Evolutionary conservation across 2,888 invertebrate genomes (phyloP).

Genomic region (Melieria omissa): DNA sequence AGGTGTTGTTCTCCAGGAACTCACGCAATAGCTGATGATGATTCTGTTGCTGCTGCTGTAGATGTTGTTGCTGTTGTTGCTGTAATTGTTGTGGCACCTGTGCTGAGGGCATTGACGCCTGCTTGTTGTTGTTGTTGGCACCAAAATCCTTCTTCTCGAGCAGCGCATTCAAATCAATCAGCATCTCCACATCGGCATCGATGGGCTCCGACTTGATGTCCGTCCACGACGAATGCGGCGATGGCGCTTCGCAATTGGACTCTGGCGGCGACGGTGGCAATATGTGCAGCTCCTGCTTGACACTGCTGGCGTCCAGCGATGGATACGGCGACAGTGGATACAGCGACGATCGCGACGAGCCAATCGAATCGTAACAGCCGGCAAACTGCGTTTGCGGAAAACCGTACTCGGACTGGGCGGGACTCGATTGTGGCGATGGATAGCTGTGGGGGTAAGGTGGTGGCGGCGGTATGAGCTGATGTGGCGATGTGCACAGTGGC

Average conservation of each 20-base stretch:
- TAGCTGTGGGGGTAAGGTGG: constrained; percentile 58
- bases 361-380: constrained; percentile 55
- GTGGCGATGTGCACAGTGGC: constrained; percentile 45
- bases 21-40: constrained; percentile 83
- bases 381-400: constrained; percentile 49
- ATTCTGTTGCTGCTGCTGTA: constrained; percentile 57
- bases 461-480: constrained; percentile 56
- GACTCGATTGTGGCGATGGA: constrained; percentile 64
- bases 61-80: constrained; percentile 45
- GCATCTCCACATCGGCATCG: constrained; percentile 62
- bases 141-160: constrained; percentile 48
- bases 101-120: constrained; percentile 16
- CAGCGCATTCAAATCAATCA: constrained; percentile 62
- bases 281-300: constrained; percentile 68
- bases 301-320: constrained; percentile 63
- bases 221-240: constrained; percentile 66
- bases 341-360: constrained; percentile 49
- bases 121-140: constrained; percentile 14
- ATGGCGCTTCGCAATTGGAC: constrained; percentile 69
- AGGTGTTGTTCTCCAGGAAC: constrained; percentile 84
- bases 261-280: constrained; percentile 73
- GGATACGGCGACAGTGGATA: constrained; percentile 60
- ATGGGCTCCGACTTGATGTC: constrained; percentile 65
- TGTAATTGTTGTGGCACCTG: constrained; percentile 39
- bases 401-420: constrained; percentile 59